Base-by-base conservation (phyloP, 2,113 vertebrate species). In the Cheilinus undulatus region DNA sequence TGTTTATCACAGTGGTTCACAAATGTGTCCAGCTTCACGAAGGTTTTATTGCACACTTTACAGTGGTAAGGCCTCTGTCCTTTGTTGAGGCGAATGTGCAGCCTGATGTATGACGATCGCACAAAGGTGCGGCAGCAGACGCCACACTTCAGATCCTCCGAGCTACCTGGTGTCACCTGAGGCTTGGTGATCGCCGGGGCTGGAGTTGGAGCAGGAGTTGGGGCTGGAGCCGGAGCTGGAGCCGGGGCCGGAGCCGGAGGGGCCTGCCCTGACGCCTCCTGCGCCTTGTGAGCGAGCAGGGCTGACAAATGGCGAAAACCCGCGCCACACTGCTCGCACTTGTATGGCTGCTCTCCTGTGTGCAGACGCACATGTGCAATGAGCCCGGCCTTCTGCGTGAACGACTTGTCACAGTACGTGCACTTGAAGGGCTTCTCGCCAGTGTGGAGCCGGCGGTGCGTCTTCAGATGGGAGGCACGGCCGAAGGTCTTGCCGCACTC, bases 401-500 rank as follows among this genome's bases (percentile, higher is more conserved):
- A 95, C 2, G 89, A 83, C 74, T 92, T 92, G 52, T 85, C 75
- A 5, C 93, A 93, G 60, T 62, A 80, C 23, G 86, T 82, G 86
- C 94, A 95, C 62, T 90, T 86, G 73, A 92, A 95, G 40, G 94
- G 94, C 63, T 94, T 95, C 80, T 94, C 93, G 0, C 94, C 93
- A 0, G 94, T 94, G 88, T 95, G 94, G 13, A 95, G 90, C 14
- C 94, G 86, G 1, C 78, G 88, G 73, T 95, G 94, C 2, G 93
- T 94, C 75, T 94, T 94, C 27, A 95, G 89, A 70, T 95, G 93
- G 0, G 94, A 93, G 22, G 92, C 90, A 0, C 94, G 93, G 17
- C 90, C 91, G 0, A 95, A 95, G 24, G 83, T 83, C 86, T 93
- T 94, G 0, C 93, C 92, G 2, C 94, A 95, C 1, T 93, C 93